phyloP scores from a whole-genome alignment of 2,888 invertebrate species.

The Embidobia sp. region DNA sequence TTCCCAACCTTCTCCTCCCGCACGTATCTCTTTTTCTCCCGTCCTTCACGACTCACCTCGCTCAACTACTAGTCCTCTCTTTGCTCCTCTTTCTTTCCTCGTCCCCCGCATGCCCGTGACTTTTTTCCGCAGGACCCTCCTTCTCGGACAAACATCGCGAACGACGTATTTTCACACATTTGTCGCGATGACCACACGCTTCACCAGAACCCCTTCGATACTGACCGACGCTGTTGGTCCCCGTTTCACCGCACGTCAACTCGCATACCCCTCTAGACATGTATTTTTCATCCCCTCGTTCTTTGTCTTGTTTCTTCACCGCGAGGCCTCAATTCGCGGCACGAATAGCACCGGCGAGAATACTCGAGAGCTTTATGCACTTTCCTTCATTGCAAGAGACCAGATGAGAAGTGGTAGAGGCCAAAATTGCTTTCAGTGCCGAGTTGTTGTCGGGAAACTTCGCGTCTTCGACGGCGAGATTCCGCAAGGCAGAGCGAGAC shows the following conservation, averaged over 20 bases:
- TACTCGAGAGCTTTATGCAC: constrained; percentile 78
- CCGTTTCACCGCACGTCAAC: background rate
- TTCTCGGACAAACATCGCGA: constrained; percentile 35
- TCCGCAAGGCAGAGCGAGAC: constrained; percentile 62
- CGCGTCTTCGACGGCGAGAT: constrained; percentile 75
- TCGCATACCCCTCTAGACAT: background rate
- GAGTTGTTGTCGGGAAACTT: constrained; percentile 80
- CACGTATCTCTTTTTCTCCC: constrained; percentile 73
- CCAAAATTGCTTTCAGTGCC: constrained; percentile 80
- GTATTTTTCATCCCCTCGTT: constrained; percentile 4
- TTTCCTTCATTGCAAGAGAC: constrained; percentile 75
- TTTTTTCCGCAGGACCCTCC: constrained; percentile 45
- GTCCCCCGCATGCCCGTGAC: constrained; percentile 39
- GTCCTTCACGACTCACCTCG: constrained; percentile 63
- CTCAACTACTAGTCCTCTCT: constrained; percentile 64
- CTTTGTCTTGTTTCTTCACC: constrained; percentile 50
- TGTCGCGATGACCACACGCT: constrained; percentile 16
- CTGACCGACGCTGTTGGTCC: background rate
- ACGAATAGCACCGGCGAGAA: constrained; percentile 67
- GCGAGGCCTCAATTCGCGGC: constrained; percentile 59
- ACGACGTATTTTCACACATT: constrained; percentile 35
- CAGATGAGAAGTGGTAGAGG: constrained; percentile 72
- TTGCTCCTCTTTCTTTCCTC: constrained; percentile 61
- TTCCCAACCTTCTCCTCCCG: constrained; percentile 71
- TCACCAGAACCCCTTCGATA: constrained; percentile 13